A percentile compares a stretch with the other conserved stretches of the same genome.
phyloP scores from a whole-genome alignment of 1,140 invertebrate species.

The Drosophila navojoa region DNA sequence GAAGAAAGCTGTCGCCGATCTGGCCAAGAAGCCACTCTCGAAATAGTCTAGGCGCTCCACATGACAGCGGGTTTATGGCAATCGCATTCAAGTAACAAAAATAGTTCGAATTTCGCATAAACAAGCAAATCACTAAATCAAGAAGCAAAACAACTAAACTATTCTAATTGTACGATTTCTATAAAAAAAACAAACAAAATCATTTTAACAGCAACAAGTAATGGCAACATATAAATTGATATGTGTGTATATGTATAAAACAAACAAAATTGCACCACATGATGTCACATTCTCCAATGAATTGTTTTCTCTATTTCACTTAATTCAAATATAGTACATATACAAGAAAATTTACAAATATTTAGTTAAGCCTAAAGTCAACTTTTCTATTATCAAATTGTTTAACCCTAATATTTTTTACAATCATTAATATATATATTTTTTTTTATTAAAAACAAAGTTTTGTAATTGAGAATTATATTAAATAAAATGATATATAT shows the following conservation, averaged over 20 bases:
- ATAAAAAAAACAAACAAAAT: no score
- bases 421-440: no score
- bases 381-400: conserved; percentile 2
- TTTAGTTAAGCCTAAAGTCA: conserved; percentile 11
- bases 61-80: conserved; percentile 27
- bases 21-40: conserved; percentile 47
- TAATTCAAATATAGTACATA: not conserved
- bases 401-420: not conserved
- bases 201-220: conserved; percentile 3
- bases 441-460: conserved; percentile 35
- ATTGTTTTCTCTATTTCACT: conserved; percentile 1
- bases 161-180: not conserved
- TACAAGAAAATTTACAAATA: not conserved
- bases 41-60: conserved; percentile 40
- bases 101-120: conserved; percentile 24
- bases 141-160: not conserved
- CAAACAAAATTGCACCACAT: conserved; percentile 22
- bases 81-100: conserved; percentile 55
- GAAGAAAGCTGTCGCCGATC: conserved; percentile 85
- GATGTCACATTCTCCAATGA: not conserved
- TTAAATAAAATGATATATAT: conserved; percentile 48
- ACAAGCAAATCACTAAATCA: conserved; percentile 10
- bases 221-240: not conserved
- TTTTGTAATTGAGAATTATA: conserved; percentile 74
- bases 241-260: no score